Conservation (phyloP, 2,888 invertebrate genomes). For the Cactoblastis cactorum region DNA sequence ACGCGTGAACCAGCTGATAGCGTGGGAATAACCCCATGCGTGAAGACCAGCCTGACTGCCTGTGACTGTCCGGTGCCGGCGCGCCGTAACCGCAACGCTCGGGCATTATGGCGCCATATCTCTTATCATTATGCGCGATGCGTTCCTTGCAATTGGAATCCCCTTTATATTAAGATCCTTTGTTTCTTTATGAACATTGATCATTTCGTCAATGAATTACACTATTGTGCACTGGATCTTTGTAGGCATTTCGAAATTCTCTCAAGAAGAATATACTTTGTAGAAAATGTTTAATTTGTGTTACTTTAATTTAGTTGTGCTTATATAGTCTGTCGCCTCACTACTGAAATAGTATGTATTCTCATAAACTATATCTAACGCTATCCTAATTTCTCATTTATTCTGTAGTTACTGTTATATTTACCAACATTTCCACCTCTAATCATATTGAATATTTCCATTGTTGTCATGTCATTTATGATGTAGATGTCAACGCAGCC, state of each 20-base stretch:
- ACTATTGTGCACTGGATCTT: no score
- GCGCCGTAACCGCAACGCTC: conserved; percentile 16
- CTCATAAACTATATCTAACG: background rate
- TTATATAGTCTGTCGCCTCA: no score
- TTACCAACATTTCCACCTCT: conserved; percentile 1
- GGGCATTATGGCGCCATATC: conserved; percentile 25
- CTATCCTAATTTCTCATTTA: background rate
- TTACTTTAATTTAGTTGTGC: no score
- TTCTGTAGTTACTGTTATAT: background rate
- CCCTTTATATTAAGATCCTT: background rate
- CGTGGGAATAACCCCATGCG: conserved; percentile 66
- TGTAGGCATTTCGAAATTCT: no score
- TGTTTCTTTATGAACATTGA: background rate
- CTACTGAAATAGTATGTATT: no score
- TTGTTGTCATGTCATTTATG: conserved; percentile 26
- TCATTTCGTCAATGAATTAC: background rate
- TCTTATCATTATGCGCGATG: conserved; percentile 13
- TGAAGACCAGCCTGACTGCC: conserved; percentile 29
- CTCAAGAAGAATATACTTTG: no score
- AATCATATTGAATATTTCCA: conserved; percentile 24
- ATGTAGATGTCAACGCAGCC: conserved; percentile 24
- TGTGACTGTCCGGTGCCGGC: conserved; percentile 20
- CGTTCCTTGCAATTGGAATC: background rate
- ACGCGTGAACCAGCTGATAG: conserved; percentile 68
- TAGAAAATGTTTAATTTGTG: no score